These are phyloP conservation scores for Tyria jacobaeae DNA, from an alignment of 2,888 invertebrate genomes.

Conservation along the genomic window DNA sequence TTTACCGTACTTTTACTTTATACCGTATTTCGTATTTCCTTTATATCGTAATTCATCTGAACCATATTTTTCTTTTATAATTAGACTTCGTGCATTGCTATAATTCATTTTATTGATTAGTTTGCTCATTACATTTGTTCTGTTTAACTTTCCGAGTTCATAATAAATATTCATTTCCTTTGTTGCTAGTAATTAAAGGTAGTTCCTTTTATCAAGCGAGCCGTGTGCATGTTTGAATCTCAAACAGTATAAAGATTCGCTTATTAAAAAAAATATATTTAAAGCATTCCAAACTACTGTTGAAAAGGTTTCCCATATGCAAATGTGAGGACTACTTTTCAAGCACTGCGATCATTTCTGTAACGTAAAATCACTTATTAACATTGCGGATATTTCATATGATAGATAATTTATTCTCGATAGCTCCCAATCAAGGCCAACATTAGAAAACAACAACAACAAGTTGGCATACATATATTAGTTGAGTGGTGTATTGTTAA, in stretches of 20 bases:
- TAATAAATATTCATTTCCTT: not conserved
- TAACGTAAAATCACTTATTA: not conserved
- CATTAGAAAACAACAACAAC: not conserved
- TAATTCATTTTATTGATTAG: slow-evolving; percentile 33
- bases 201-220: not conserved
- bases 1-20: no score
- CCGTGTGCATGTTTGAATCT: not conserved
- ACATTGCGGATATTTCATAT: not conserved
- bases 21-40: no score
- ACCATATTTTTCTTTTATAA: slow-evolving; percentile 40
- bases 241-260: not conserved
- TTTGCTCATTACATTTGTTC: not conserved
- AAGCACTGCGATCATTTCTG: not conserved
- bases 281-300: no score
- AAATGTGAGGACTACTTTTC: not conserved
- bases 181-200: not conserved
- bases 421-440: not conserved
- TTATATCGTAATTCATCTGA: slow-evolving; percentile 53
- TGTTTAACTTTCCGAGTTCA: not conserved
- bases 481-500: no score
- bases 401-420: not conserved
- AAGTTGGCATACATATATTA: not conserved
- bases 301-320: not conserved
- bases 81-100: slow-evolving; percentile 35
- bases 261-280: no score